phyloP scores from a whole-genome alignment of 2,888 invertebrate genomes.

The Synergus umbraculus region DNA sequence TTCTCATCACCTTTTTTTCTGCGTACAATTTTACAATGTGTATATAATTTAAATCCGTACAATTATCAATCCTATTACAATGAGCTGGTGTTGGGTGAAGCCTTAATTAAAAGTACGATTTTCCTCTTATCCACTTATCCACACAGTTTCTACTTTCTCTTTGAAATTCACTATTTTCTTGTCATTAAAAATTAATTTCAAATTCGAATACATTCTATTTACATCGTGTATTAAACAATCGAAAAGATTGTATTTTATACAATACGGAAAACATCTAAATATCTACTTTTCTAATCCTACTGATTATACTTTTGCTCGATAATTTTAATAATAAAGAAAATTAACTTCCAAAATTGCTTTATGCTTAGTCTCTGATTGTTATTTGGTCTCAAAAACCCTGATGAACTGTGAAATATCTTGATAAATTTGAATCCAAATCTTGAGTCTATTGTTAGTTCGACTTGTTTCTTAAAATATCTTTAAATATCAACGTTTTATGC shows the following conservation, averaged over 20 bases:
- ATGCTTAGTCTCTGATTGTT: neutral
- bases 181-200: neutral
- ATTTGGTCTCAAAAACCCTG: conserved; percentile 3
- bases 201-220: conserved; percentile 7
- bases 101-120: conserved; percentile 18
- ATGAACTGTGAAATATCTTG: neutral
- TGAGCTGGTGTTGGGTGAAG: conserved; percentile 8
- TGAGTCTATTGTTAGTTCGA: neutral
- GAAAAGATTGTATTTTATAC: neutral
- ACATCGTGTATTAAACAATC: conserved; percentile 7
- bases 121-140: neutral
- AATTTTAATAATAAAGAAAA: conserved; percentile 9
- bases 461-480: neutral
- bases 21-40: conserved; percentile 24
- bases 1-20: conserved; percentile 23
- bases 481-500: neutral
- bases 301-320: neutral
- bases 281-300: conserved; percentile 11
- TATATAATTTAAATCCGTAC: neutral
- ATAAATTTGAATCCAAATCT: conserved; percentile 12
- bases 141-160: neutral
- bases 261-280: conserved; percentile 1
- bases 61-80: conserved; percentile 32
- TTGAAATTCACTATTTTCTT: neutral
- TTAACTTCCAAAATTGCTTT: conserved; percentile 7